These are phyloP conservation scores for Flexamia atlantica DNA, from an alignment of 2,888 invertebrate genomes.

Conservation along the genomic window DNA sequence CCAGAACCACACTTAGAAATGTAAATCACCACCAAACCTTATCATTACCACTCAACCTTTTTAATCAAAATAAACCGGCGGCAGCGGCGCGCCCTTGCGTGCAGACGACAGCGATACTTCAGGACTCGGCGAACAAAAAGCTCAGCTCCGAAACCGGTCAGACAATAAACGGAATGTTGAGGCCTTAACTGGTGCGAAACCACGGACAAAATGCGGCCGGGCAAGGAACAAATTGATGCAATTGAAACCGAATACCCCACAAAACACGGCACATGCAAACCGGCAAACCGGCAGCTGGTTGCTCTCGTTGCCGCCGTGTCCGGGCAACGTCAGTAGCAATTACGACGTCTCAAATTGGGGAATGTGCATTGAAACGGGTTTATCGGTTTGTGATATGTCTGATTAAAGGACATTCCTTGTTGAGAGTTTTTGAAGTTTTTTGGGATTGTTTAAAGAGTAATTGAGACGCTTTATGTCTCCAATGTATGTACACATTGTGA, in stretches of 20 bases:
- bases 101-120: slow-evolving; percentile 20
- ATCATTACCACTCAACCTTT: neutral
- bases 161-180: slow-evolving; percentile 28
- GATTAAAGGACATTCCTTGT: no score
- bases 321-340: no score
- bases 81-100: slow-evolving; percentile 27
- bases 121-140: slow-evolving; percentile 17
- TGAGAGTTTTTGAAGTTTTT: no score
- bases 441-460: no score
- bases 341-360: no score
- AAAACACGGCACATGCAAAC: slow-evolving; percentile 13
- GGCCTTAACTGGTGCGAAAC: slow-evolving; percentile 23
- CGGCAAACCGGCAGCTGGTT: neutral
- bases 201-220: slow-evolving; percentile 20
- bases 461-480: no score
- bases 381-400: no score
- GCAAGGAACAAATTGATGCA: slow-evolving; percentile 15
- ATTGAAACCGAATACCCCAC: slow-evolving; percentile 32
- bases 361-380: no score
- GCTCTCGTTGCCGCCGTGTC: neutral
- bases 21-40: neutral
- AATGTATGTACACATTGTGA: no score
- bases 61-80: slow-evolving; percentile 30
- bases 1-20: neutral
- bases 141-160: slow-evolving; percentile 35